phyloP scores from a whole-genome alignment of 2,797 vertebrate genomes.

The Alca torda region DNA sequence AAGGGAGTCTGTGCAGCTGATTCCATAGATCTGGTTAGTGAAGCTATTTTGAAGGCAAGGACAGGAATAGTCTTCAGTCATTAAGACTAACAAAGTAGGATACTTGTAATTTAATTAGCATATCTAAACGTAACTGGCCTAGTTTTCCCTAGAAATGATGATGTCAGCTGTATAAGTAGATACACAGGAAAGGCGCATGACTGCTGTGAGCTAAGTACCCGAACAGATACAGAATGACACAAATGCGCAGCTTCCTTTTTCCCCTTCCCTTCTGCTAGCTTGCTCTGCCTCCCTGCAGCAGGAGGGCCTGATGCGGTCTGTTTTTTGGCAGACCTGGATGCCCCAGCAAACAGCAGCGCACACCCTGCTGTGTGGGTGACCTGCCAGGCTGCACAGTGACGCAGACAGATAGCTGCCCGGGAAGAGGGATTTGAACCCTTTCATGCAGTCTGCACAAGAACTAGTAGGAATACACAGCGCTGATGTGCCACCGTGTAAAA shows the following conservation, averaged over 20 bases:
- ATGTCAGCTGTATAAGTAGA: background rate
- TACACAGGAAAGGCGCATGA: background rate
- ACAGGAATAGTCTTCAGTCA: background rate
- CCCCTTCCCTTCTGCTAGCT: background rate
- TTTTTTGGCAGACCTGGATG: background rate
- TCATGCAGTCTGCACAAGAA: background rate
- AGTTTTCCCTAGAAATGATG: background rate
- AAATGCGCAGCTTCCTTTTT: background rate
- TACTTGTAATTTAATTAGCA: background rate
- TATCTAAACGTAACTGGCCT: background rate
- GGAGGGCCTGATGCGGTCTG: background rate
- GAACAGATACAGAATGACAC: rapidly evolving
- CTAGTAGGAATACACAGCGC: background rate
- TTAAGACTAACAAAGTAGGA: background rate
- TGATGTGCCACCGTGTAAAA: background rate
- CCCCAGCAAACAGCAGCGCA: background rate
- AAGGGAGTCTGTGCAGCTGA: background rate
- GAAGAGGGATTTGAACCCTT: background rate
- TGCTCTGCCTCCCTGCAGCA: background rate
- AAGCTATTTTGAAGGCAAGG: background rate
- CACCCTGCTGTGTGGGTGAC: background rate
- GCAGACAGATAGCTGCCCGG: background rate
- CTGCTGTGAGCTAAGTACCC: background rate
- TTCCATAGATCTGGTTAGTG: background rate
- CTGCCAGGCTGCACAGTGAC: background rate